Conservation (phyloP, 2,797 vertebrate genomes). For the Triplophysa yarkandensis region DNA sequence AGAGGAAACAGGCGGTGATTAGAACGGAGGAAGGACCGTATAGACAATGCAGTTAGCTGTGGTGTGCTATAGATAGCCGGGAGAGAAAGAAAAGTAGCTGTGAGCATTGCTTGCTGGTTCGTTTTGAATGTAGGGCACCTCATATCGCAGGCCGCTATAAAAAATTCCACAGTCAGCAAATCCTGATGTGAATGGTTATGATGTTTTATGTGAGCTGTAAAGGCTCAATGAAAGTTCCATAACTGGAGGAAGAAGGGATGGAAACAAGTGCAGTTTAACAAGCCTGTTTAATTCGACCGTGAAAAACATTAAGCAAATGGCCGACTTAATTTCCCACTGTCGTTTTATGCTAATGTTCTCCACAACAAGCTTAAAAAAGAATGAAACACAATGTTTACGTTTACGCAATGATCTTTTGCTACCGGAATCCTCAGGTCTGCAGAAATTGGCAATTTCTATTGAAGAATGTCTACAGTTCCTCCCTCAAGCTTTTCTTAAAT, state of each 20-base stretch:
- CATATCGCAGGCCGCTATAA: slow-evolving; percentile 48
- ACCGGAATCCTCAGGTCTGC: neutral
- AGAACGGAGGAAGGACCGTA: slow-evolving; percentile 1
- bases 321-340: slow-evolving; percentile 50
- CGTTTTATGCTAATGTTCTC: slow-evolving; percentile 40
- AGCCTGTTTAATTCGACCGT: slow-evolving; percentile 61
- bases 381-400: neutral
- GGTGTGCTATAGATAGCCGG: slow-evolving; percentile 1
- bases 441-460: slow-evolving; percentile 1
- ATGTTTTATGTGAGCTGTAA: slow-evolving; percentile 60
- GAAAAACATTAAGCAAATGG: slow-evolving; percentile 55
- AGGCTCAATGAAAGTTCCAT: slow-evolving; percentile 52
- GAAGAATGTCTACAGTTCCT: neutral
- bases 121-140: slow-evolving; percentile 59
- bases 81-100: slow-evolving; percentile 16
- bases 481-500: neutral
- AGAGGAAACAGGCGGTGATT: slow-evolving; percentile 31
- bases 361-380: neutral
- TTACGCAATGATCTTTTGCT: neutral
- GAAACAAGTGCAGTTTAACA: slow-evolving; percentile 61
- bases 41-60: slow-evolving; percentile 16
- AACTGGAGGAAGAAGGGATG: slow-evolving; percentile 24
- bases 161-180: slow-evolving; percentile 65
- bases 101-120: slow-evolving; percentile 30
- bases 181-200: slow-evolving; percentile 59